A percentile compares a stretch with the other conserved stretches of the same genome.
Conservation (phyloP, 64 coral and sea anemone genomes). For the Montipora sp. region DNA sequence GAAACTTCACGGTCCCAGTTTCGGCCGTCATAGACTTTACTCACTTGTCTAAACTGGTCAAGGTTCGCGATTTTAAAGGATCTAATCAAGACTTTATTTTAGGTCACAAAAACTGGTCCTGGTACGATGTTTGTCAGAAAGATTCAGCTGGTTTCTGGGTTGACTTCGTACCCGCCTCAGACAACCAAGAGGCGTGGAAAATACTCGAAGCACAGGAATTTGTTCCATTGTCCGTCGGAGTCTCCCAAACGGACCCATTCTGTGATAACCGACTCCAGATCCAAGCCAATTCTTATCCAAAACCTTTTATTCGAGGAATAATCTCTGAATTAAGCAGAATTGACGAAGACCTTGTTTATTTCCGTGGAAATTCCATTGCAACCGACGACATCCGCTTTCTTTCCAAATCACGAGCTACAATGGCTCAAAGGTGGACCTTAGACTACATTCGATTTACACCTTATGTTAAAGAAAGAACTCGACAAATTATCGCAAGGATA, state of each 20-base stretch:
- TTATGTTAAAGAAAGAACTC: slow-evolving; percentile 59
- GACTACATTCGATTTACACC: slow-evolving; percentile 73
- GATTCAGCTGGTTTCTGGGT: slow-evolving; percentile 75
- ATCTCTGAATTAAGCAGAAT: slow-evolving; percentile 62
- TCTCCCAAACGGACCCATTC: slow-evolving; percentile 1
- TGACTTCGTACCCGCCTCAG: slow-evolving; percentile 80
- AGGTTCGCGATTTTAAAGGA: slow-evolving; percentile 11
- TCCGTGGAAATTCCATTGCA: slow-evolving; percentile 72
- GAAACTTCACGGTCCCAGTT: slow-evolving; percentile 72
- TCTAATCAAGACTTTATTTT: slow-evolving; percentile 58
- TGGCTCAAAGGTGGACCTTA: slow-evolving; percentile 61
- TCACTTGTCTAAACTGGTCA: slow-evolving; percentile 48
- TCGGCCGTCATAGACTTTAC: slow-evolving; percentile 73
- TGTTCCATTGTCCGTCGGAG: neutral
- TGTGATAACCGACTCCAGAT: slow-evolving; percentile 76
- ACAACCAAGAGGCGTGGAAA: slow-evolving; percentile 70
- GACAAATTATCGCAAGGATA: slow-evolving; percentile 49
- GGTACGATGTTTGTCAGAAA: slow-evolving; percentile 72
- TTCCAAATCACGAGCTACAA: slow-evolving; percentile 54
- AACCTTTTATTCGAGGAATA: slow-evolving; percentile 66
- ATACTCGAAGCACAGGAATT: slow-evolving; percentile 72
- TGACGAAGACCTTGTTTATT: slow-evolving; percentile 72
- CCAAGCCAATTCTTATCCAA: slow-evolving; percentile 9
- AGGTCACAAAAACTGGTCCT: slow-evolving; percentile 48
- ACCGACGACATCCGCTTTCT: slow-evolving; percentile 70